Evolutionary conservation across 2,797 vertebrate species (phyloP).

Genomic region (Eptatretus atami): DNA sequence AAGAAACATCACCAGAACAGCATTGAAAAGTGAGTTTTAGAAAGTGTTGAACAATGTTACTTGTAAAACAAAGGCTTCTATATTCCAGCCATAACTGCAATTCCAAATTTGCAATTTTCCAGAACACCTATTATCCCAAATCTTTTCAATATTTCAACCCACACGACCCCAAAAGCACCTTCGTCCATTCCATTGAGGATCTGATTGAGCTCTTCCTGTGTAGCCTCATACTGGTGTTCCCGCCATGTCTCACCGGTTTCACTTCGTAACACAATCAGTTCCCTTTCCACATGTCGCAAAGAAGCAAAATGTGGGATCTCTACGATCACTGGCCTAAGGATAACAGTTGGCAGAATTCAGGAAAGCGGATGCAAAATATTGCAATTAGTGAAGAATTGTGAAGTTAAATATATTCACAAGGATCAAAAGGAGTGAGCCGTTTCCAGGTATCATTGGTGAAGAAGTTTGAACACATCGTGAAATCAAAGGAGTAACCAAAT

Average conservation of each 20-base stretch:
- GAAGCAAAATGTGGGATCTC: slow-evolving; percentile 96
- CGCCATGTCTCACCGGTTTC: slow-evolving; percentile 95
- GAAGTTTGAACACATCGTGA: too few relatives aligned
- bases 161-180: slow-evolving; percentile 18
- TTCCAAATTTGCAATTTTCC: slow-evolving; percentile 2
- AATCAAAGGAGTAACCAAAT: too few relatives aligned
- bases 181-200: slow-evolving; percentile 91
- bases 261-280: slow-evolving; percentile 75
- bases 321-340: slow-evolving; percentile 66
- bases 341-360: not conserved
- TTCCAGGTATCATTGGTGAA: too few relatives aligned
- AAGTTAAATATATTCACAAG: too few relatives aligned
- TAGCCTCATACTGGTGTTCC: slow-evolving; percentile 80
- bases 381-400: too few relatives aligned
- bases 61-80: not conserved
- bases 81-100: not conserved
- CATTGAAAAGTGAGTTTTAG: too few relatives aligned
- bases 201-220: slow-evolving; percentile 71
- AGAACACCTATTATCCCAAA: too few relatives aligned
- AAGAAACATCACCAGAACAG: not conserved
- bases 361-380: not conserved
- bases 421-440: too few relatives aligned
- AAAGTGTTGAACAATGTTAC: not conserved
- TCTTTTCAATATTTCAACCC: not conserved
- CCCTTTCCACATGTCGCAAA: slow-evolving; percentile 58